phyloP scores from a whole-genome alignment of 2,797 vertebrate species.

The Cyprinella venusta region DNA sequence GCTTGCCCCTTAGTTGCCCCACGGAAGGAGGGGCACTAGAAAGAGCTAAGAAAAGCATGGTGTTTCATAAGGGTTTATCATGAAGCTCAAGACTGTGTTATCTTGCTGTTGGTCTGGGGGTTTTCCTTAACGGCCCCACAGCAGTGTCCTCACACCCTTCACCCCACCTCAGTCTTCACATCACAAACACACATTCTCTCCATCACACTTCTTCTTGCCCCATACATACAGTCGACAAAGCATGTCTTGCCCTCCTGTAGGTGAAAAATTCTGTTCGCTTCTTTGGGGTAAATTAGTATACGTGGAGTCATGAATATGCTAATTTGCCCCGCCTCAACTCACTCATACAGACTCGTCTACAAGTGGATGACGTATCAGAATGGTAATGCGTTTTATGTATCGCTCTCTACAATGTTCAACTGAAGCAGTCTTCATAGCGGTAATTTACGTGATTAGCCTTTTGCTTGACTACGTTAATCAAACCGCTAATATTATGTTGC shows the following conservation, averaged over 20 bases:
- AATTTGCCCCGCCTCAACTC: no score
- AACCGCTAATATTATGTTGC: no score
- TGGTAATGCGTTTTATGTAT: no score
- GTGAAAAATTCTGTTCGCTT: no score
- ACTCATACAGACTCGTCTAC: no score
- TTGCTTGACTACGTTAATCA: no score
- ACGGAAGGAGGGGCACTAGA: slow-evolving; percentile 8
- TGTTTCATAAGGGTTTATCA: slow-evolving; percentile 27
- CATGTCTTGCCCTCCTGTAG: no score
- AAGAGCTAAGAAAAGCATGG: neutral
- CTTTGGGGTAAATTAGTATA: no score
- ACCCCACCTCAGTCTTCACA: neutral
- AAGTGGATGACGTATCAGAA: neutral
- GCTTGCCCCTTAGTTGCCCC: neutral
- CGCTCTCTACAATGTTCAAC: no score
- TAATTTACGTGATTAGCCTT: no score
- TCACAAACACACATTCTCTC: slow-evolving; percentile 18
- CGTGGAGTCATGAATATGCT: no score
- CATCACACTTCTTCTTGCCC: neutral
- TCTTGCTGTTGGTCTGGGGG: slow-evolving; percentile 24
- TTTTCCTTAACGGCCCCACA: slow-evolving; percentile 21
- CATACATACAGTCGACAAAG: neutral
- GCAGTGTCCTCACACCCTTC: neutral
- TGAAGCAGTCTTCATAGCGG: no score
- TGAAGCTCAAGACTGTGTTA: slow-evolving; percentile 39